A percentile compares a stretch with the other conserved stretches of the same genome.
Conservation (phyloP, 2,113 vertebrate species). For the Dasyprocta punctata region DNA sequence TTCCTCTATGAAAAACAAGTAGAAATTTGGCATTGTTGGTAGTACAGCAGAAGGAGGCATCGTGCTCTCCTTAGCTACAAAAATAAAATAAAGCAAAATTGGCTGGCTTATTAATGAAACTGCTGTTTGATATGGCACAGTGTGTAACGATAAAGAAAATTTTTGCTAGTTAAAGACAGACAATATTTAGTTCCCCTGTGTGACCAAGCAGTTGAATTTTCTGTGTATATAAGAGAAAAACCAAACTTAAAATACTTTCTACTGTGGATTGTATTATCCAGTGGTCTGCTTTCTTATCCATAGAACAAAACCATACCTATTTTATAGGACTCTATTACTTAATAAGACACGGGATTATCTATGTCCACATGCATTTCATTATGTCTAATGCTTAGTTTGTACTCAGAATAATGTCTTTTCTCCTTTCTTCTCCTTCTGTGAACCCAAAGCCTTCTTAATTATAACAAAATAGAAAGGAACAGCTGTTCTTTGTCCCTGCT, state of each 20-base stretch:
- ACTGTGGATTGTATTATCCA: not conserved
- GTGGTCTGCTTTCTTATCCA: not conserved
- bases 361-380: not conserved
- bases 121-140: not conserved
- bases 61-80: not conserved
- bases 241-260: not conserved
- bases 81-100: not conserved
- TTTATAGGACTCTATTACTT: not conserved
- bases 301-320: not conserved
- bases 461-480: not conserved
- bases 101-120: not conserved
- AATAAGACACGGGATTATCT: not conserved
- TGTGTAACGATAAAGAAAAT: not conserved
- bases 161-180: not conserved
- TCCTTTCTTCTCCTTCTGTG: not conserved
- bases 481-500: not conserved
- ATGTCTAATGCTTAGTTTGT: not conserved
- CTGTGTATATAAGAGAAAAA: not conserved
- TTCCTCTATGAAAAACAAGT: not conserved
- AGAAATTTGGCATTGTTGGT: not conserved
- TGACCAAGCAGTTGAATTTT: not conserved
- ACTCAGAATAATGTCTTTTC: not conserved
- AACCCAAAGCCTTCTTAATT: conserved; percentile 2
- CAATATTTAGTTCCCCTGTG: not conserved
- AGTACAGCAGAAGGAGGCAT: not conserved